These are phyloP conservation scores for Aphis gossypii DNA, from an alignment of 1,140 invertebrate genomes.

Conservation along the genomic window DNA sequence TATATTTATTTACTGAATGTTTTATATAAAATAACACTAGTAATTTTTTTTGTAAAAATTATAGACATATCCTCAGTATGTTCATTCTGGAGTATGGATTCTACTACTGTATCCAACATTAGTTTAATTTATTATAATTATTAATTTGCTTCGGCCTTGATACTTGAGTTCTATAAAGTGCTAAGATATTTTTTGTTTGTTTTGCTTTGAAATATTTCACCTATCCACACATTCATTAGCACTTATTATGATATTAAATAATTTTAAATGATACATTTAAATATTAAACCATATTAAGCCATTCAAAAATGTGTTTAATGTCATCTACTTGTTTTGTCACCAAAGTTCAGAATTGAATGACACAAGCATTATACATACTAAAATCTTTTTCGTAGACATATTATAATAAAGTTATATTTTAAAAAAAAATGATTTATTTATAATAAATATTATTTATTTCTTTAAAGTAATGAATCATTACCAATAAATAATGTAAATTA, in stretches of 20 bases:
- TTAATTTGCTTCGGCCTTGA: background rate
- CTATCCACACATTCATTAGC: background rate
- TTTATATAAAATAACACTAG: background rate
- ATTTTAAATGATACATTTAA: background rate
- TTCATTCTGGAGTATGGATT: background rate
- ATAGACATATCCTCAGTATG: background rate
- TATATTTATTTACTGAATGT: background rate
- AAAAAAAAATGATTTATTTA: too few species aligned
- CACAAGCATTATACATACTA: background rate
- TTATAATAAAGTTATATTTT: background rate
- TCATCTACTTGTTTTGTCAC: background rate
- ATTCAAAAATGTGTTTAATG: background rate
- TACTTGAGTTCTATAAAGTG: background rate
- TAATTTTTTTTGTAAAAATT: slow-evolving; percentile 1
- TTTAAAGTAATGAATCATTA: background rate
- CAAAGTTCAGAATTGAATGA: background rate
- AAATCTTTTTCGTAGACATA: background rate
- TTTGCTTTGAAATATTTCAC: background rate
- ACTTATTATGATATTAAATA: background rate
- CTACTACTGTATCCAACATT: background rate
- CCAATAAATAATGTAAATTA: background rate
- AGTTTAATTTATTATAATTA: background rate
- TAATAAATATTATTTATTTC: background rate
- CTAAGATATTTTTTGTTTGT: slow-evolving; percentile 37
- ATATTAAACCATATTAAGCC: background rate